phyloP scores from a whole-genome alignment of 2,113 vertebrate species.

The Gallinago jamesoni region DNA sequence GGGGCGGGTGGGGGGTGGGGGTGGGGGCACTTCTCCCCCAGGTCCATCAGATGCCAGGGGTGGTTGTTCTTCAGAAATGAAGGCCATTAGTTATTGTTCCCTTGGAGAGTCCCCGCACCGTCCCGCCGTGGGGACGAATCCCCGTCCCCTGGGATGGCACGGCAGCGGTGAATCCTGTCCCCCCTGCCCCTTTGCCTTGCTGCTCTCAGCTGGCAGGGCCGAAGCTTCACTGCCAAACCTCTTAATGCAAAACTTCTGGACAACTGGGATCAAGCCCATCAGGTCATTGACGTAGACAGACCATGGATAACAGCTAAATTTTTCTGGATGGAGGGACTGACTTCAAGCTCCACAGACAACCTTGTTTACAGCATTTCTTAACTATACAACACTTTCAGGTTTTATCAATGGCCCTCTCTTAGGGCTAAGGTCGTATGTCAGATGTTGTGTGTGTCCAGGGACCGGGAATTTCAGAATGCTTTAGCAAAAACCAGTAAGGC shows the following conservation, averaged over 20 bases:
- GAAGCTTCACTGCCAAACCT: not conserved
- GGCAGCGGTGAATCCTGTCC: accelerated
- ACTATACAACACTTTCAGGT: not conserved
- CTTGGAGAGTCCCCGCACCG: not conserved
- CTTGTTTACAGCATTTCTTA: not conserved
- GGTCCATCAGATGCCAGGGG: not conserved
- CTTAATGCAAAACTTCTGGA: too few species aligned
- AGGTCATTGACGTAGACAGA: not conserved
- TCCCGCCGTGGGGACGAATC: accelerated
- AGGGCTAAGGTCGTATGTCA: too few species aligned
- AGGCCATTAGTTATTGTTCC: not conserved
- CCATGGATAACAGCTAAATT: not conserved
- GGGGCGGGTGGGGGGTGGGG: too few species aligned
- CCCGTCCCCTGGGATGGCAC: not conserved
- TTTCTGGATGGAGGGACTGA: not conserved
- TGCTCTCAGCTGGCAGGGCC: accelerated
- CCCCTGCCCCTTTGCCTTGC: too few species aligned
- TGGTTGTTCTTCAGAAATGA: accelerated
- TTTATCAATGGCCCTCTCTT: not conserved
- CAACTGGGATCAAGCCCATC: not conserved
- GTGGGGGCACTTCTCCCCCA: not conserved
- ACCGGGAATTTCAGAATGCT: not conserved
- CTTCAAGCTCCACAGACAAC: too few species aligned
- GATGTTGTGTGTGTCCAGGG: not conserved
- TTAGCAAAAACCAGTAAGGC: not conserved